Conservation (phyloP, 2,797 vertebrate genomes). For the Alcedo atthis region DNA sequence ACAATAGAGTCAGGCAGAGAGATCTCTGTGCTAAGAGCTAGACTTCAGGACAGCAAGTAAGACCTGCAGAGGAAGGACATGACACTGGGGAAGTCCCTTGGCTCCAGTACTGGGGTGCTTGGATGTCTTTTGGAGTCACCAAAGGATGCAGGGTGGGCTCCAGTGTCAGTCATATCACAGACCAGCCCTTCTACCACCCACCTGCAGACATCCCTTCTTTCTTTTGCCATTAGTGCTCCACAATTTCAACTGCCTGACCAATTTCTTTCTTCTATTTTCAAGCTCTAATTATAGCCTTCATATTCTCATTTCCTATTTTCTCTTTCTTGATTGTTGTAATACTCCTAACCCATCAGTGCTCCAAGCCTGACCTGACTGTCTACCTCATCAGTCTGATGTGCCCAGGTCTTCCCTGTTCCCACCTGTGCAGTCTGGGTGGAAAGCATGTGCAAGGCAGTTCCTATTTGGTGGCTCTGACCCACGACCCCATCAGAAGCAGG, state of each 20-base stretch:
- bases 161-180: background rate
- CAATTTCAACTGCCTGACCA: background rate
- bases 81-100: rapidly evolving
- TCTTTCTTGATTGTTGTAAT: background rate
- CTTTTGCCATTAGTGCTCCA: background rate
- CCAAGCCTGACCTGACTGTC: background rate
- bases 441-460: background rate
- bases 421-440: no score
- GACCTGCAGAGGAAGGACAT: rapidly evolving
- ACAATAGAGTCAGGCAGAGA: background rate
- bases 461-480: rapidly evolving
- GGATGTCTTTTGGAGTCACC: background rate
- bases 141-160: background rate
- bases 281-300: background rate
- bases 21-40: background rate
- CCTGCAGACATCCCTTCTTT: background rate
- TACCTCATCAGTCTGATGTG: rapidly evolving
- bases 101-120: rapidly evolving
- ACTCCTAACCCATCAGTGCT: background rate
- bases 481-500: rapidly evolving
- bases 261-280: background rate
- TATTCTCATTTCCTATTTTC: background rate
- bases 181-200: background rate
- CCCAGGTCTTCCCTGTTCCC: background rate
- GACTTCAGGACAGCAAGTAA: background rate